Percentiles rank a stretch among this genome's conserved stretches.
Evolutionary conservation across 1,140 invertebrate genomes (phyloP).

Genomic region (Scaptomyza pallida): DNA sequence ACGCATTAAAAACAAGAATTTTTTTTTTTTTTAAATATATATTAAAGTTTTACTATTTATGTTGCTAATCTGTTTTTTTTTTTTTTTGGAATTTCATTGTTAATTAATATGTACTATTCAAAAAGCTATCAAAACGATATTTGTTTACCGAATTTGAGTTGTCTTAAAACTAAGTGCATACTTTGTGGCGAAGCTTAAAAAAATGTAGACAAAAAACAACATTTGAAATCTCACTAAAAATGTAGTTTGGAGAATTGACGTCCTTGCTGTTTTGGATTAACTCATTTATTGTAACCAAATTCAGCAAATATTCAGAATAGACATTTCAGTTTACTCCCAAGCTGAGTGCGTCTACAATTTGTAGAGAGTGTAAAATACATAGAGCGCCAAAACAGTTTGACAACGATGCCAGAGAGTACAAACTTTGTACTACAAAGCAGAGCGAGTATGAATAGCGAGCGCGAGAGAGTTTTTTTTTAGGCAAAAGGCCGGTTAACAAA

Average conservation of each 20-base stretch:
- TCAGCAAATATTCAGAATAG: neutral
- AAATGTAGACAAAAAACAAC: neutral
- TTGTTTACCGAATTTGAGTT: no score
- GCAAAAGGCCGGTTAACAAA: slow-evolving; percentile 31
- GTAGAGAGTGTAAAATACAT: slow-evolving; percentile 1
- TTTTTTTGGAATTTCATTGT: no score
- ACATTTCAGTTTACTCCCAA: neutral
- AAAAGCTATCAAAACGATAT: no score
- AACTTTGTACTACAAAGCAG: no score
- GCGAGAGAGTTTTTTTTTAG: neutral
- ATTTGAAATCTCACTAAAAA: no score
- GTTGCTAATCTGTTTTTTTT: no score
- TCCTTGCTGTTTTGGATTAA: no score
- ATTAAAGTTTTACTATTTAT: neutral
- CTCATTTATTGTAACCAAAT: neutral
- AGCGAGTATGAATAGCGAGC: neutral
- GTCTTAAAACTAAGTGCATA: neutral
- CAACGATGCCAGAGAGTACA: slow-evolving; percentile 2
- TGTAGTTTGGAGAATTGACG: no score
- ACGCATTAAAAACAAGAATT: no score
- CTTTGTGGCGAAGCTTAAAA: slow-evolving; percentile 9
- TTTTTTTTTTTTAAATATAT: neutral
- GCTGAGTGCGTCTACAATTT: slow-evolving; percentile 17
- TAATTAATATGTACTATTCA: no score
- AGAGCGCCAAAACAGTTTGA: slow-evolving; percentile 14